Percentiles rank a stretch among this genome's conserved stretches.
Conservation (phyloP, 2,797 vertebrate genomes). For the Eurystomus glaucurus region DNA sequence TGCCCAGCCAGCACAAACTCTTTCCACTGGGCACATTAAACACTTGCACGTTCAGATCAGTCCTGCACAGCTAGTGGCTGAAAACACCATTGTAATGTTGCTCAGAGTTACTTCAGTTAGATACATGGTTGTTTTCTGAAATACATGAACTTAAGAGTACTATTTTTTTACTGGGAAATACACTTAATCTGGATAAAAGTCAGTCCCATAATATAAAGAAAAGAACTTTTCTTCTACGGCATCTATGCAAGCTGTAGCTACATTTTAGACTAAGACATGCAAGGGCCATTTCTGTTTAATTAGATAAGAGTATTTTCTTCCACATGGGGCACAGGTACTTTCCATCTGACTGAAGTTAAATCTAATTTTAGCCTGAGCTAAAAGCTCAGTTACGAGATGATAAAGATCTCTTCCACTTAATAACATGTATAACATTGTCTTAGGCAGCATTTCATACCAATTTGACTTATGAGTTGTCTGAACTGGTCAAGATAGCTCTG, state of each 20-base stretch:
- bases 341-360: neutral
- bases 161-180: neutral
- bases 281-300: neutral
- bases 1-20: neutral
- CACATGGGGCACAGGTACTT: neutral
- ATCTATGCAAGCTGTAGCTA: neutral
- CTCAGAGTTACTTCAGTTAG: neutral
- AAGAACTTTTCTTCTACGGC: neutral
- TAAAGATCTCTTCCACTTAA: neutral
- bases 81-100: neutral
- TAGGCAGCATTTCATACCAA: constrained; percentile 86
- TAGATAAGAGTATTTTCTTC: neutral
- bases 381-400: neutral
- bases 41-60: neutral
- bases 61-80: neutral
- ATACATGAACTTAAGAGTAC: neutral
- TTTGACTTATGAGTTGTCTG: constrained; percentile 98
- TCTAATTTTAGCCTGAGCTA: neutral
- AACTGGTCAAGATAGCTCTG: constrained; percentile 99
- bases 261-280: neutral
- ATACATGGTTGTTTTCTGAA: neutral
- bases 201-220: neutral
- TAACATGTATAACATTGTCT: neutral
- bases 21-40: neutral
- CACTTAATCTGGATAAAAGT: neutral